Base-by-base conservation (phyloP, 2,113 vertebrate genomes). In the Thomomys bottae region DNA sequence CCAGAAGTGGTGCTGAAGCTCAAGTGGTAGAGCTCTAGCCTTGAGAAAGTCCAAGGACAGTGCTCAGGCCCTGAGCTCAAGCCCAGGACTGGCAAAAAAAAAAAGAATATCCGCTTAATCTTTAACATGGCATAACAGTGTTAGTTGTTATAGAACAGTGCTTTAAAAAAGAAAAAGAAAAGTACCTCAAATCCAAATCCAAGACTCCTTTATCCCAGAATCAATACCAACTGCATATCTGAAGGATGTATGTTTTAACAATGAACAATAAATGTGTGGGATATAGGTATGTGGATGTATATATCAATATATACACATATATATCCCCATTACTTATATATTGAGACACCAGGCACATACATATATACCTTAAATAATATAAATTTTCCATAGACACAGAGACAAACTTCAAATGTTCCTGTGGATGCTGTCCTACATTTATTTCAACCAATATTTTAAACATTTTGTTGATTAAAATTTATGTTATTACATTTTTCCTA, bases 361-460 rank as follows among this genome's bases (percentile, higher is more conserved):
- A 73, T 36, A 76, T 72, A 26, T 1, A 66, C 10, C 34, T 8
- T 73, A 1, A 81, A 68, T 10, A 42, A 28, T 73, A 45, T 68
- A 26, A 3, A 28, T 54, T 93, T 88, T 85, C 75, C 23, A 81
- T 2, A 34, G 82, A 45, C 18, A 20, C 42, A 34, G 6, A 86
- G n/a, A 18, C 40, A 83, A 70, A 86, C 32, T n/a, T 67, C 3
- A 83, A 82, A 73, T 77, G 84, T 2, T 64, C 2, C 5, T 38
- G 3, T 36, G 23, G 4, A 40, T 70, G 72, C 68, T 80, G 24
- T 9, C 10, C n/a, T 71, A 67, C 1, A 80, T 88, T 63, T 84
- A 6, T 67, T 93, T 78, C 8, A 90, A 91, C 76, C 73, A 45
- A 70, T 67, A 71, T 38, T 49, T 73, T 84, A 42, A 80, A 73